Evolutionary conservation across 2,113 vertebrate genomes (phyloP), one percentile per base, ranked within the genome.

Genomic region (Ictidomys tridecemlineatus): DNA sequence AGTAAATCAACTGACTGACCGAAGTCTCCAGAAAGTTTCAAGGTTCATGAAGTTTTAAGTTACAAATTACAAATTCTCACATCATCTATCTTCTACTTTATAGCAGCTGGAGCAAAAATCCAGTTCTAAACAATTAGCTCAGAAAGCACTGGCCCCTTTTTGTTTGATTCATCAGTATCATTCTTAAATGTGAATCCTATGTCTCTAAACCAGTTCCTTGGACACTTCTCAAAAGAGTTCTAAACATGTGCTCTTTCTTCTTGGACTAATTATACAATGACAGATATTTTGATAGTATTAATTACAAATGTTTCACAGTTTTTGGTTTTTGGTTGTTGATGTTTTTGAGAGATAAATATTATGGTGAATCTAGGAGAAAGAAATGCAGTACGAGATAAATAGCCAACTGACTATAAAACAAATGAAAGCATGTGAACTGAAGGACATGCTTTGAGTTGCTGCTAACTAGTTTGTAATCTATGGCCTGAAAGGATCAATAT

Each of bases 101-200:
- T 85, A 96, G 92, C 92, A 97, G 90, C 94, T 96, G 95, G 95
- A 97, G 70, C 61, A 95, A 92, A 97, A 96, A 61, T 74, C 77
- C 65, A 95, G 82, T 82, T 97, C 77, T 96, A 98, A 98, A 97
- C 92, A 98, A 97, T 98, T 98, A 98, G 91, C 92, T 98, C 97
- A 96, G 97, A 98, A 96, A 83, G 34, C 39, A 9, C 83, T 93
- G 93, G 73, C 37, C 76, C 16, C 20, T 84, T 87, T 83, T 83
- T 42, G 13, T 74, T 95, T 85, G 85, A 92, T 70, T 89, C 69
- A 89, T 85, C 92, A 74, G 76, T 82, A 78, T 92, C 51, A 74
- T 85, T 94, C 89, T 95, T 95, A 76, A 92, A 96, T 56, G n/a
- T 70, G 79, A 95, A 88, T 95, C 67, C 18, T 93, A 67, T 89